Conservation (phyloP, 1,140 invertebrate species). For the Dinothrombium tinctorium region DNA sequence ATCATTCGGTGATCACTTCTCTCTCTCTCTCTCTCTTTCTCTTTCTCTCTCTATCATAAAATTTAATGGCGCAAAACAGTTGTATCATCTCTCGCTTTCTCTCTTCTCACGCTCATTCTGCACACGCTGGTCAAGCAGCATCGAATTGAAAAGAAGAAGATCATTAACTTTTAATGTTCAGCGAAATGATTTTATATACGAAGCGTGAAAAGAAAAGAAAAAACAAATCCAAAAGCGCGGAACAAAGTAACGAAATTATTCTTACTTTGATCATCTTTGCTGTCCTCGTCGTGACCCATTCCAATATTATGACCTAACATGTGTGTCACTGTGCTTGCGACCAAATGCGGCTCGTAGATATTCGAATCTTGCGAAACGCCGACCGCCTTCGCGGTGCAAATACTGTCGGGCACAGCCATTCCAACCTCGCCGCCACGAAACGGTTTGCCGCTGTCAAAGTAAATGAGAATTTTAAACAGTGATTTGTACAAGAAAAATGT, state of each 20-base stretch:
- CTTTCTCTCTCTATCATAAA: too few relatives aligned
- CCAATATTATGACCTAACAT: constrained; percentile 93
- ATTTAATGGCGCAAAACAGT: too few relatives aligned
- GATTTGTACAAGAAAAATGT: constrained; percentile 14
- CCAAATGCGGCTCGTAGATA: constrained; percentile 71
- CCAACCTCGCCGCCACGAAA: constrained; percentile 65
- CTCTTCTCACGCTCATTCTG: too few relatives aligned
- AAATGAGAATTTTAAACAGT: background rate
- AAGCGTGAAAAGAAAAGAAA: background rate
- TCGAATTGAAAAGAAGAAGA: too few relatives aligned
- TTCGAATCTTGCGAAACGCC: constrained; percentile 67
- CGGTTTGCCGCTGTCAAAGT: constrained; percentile 38
- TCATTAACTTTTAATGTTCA: too few relatives aligned
- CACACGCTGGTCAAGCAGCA: too few relatives aligned
- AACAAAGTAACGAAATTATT: background rate
- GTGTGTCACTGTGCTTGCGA: constrained; percentile 77
- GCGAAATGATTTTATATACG: too few relatives aligned
- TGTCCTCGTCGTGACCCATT: constrained; percentile 57
- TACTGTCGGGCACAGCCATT: constrained; percentile 66
- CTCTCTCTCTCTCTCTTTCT: too few relatives aligned
- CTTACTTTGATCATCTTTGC: constrained; percentile 24
- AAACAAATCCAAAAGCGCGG: background rate
- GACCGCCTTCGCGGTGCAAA: constrained; percentile 68
- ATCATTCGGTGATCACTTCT: too few relatives aligned
- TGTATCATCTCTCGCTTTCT: too few relatives aligned